A percentile compares a stretch with the other conserved stretches of the same genome.
These are phyloP conservation scores for Thaumatotibia leucotreta DNA, from an alignment of 1,140 invertebrate species.

Conservation along the genomic window DNA sequence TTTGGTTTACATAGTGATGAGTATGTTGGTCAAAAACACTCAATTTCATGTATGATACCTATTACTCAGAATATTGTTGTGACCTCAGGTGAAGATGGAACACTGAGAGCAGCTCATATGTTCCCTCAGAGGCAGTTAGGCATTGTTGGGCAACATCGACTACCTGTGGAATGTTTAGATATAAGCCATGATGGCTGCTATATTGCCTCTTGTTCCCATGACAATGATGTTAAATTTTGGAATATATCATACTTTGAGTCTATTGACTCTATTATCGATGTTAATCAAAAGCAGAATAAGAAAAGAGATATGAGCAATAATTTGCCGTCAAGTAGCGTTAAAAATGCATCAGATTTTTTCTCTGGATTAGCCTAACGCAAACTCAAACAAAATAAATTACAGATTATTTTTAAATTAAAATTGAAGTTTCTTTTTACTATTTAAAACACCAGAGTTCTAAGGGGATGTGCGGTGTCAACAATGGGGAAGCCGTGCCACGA, in stretches of 20 bases:
- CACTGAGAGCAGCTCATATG: slow-evolving; percentile 89
- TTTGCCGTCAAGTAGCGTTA: slow-evolving; percentile 86
- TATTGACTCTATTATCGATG: slow-evolving; percentile 83
- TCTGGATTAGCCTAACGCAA: slow-evolving; percentile 77
- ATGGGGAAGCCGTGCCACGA: too few species aligned
- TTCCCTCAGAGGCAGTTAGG: slow-evolving; percentile 92
- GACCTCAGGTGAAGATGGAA: slow-evolving; percentile 91
- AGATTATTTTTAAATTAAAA: too few species aligned
- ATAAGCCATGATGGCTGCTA: slow-evolving; percentile 86
- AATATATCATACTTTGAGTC: slow-evolving; percentile 92
- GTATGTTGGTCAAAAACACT: slow-evolving; percentile 84
- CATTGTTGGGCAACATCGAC: slow-evolving; percentile 89
- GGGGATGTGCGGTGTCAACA: too few species aligned
- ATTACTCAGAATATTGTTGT: slow-evolving; percentile 91
- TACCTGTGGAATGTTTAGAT: slow-evolving; percentile 88
- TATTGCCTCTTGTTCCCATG: slow-evolving; percentile 91
- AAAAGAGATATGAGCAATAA: slow-evolving; percentile 84
- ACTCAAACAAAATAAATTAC: background rate
- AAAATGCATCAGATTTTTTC: slow-evolving; percentile 88
- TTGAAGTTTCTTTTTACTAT: too few species aligned
- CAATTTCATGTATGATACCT: slow-evolving; percentile 89
- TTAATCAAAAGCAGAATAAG: slow-evolving; percentile 83
- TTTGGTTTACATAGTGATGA: slow-evolving; percentile 95
- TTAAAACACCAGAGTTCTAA: too few species aligned
- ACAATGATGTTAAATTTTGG: slow-evolving; percentile 94